Conservation (phyloP, 1,140 invertebrate genomes). For the Heliconius eleuchia region DNA sequence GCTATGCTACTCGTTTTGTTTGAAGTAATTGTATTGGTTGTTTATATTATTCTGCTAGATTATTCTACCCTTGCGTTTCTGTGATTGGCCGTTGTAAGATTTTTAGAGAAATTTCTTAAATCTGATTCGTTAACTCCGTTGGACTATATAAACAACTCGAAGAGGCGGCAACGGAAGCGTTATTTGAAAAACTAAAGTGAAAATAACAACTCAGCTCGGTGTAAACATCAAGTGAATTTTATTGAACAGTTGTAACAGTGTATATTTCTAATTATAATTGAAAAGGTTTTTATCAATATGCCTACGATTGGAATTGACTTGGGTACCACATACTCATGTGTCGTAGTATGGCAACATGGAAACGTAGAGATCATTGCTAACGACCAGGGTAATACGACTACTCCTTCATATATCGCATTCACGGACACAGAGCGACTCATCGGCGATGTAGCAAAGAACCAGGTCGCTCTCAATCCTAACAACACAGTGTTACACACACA, state of each 20-base stretch:
- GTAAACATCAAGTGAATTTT: constrained; percentile 40
- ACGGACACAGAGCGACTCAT: constrained; percentile 93
- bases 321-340: constrained; percentile 83
- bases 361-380: constrained; percentile 75
- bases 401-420: constrained; percentile 86
- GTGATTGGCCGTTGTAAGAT: constrained; percentile 42
- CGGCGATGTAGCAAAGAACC: constrained; percentile 90
- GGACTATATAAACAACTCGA: constrained; percentile 46
- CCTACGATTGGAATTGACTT: constrained; percentile 87
- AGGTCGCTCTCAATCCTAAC: constrained; percentile 85
- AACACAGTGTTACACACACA: constrained; percentile 86
- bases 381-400: constrained; percentile 90
- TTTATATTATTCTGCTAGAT: constrained; percentile 41
- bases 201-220: constrained; percentile 43
- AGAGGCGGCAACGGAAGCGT: constrained; percentile 54
- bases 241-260: constrained; percentile 16
- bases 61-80: constrained; percentile 33
- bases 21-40: constrained; percentile 40
- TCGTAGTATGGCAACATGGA: constrained; percentile 1
- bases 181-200: constrained; percentile 55
- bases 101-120: constrained; percentile 51
- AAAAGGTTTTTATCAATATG: constrained; percentile 56
- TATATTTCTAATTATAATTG: not conserved
- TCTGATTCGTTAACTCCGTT: constrained; percentile 40
- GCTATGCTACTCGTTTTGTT: constrained; percentile 20